Evolutionary conservation across 2,888 invertebrate genomes (phyloP), one percentile per base, ranked within the genome.

Genomic region (Dione juno): DNA sequence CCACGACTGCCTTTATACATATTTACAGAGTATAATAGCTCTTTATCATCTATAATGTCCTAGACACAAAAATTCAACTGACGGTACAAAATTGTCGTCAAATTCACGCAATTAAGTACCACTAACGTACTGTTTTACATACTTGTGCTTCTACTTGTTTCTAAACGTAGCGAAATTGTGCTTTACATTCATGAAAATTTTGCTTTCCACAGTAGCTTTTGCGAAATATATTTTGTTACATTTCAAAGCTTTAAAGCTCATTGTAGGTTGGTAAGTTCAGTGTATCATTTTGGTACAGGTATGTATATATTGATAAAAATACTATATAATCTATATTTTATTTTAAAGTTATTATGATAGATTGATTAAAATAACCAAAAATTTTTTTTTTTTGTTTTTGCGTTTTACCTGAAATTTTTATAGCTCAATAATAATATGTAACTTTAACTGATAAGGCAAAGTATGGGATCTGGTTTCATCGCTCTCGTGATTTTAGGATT

Each of bases 121-220:
- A 43, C 68, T 28, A 37, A 14, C 6, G 19, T 35, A 53, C 41
- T 41, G 59, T 67, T 52, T 16, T 52, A 50, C 53, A 19, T 66
- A 61, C 53, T 53, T 5, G 53, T 54, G n/a, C 53, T 10, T 48
- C 10, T 48, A 19, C 54, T 67, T 53, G 52, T 53, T 45, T 67
- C 54, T 28, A 41, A 67, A 67, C 59, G 28, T 43, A 53, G 61
- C 50, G 66, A 53, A 66, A 66, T 70, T 61, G 54, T 70, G 54
- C 48, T 45, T 63, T 53, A 63, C 53, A 61, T 70, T 40, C 43
- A 63, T 48, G 66, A 57, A 48, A 65, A 57, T 70, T 50, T 67
- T 61, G 61, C 59, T 50, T 43, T 52, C n/a, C 37, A 16, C 53
- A 14, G 45, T 48, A 53, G 66, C 28, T 58, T 41, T 52, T 40